Evolutionary conservation across 1,140 invertebrate genomes (phyloP), one percentile per base, ranked within the genome.

Genomic region (Rhyzopertha dominica): DNA sequence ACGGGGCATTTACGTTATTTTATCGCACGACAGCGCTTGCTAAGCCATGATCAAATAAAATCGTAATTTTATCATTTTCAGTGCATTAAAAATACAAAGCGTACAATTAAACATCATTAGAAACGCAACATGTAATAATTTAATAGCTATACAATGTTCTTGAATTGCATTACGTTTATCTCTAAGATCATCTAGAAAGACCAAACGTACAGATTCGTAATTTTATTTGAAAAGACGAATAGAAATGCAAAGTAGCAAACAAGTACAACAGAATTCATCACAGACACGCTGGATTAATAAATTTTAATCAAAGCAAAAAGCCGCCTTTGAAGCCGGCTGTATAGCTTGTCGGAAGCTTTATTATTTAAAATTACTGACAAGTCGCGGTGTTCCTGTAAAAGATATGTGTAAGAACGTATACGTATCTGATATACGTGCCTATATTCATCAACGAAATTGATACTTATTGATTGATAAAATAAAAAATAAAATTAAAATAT

Each of bases 61-160:
- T 37, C 16, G 16, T n/a, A 16, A 37, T 19, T 37, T 13, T 8
- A 8, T 32, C 13, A 40, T 8, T n/a, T n/a, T n/a, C n/a, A n/a
- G n/a, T n/a, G n/a, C n/a, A n/a, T n/a, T n/a, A n/a, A n/a, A n/a
- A n/a, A n/a, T n/a, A n/a, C n/a, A n/a, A n/a, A n/a, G n/a, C n/a
- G 28, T 36, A 37, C 44, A 58, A 58, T 58, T 58, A 58, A 56
- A 52, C 54, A 46, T 58, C 53, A 58, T 58, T 58, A 56, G 50
- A 53, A 58, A 56, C 50, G 50, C 56, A 56, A 56, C 47, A 43
- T 31, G 51, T 53, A 53, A 45, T 52, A 44, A 47, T 56, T 53
- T 53, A 58, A 58, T 50, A 32, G 34, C 46, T 32, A 29, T 41
- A 48, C 43, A 38, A 39, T 18, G 28, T 26, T 47, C 37, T 42